Evolutionary conservation across 1,140 invertebrate genomes (phyloP), one percentile per base, ranked within the genome.

Genomic region (Microplitis mediator): DNA sequence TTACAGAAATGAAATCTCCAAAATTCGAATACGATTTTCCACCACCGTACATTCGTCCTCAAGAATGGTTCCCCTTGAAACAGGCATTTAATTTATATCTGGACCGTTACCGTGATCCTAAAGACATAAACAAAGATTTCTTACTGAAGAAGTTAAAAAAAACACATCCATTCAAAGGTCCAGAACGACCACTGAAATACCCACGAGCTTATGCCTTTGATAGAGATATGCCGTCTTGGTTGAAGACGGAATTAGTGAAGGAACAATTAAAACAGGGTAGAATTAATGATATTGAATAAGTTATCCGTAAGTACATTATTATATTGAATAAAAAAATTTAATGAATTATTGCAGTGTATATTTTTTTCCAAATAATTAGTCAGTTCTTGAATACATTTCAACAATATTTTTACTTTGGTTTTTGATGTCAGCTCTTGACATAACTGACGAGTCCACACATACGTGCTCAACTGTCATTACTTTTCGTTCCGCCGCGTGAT

Each of bases 11-110:
- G 87, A 82, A 86, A 77, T 89, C 91, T 73, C 92, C 94, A 79
- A 87, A 91, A 11, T 99, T 93, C 86, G 95, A 97, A 78, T 99
- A 98, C 83, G 93, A 97, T 79, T 97, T 97, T 83, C 92, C 92
- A 11, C 84, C 89, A 76, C 90, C 91, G 0, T 93, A 95, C 77
- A 86, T 94, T 45, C 89, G 88, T 35, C 89, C 90, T 64, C 96
- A 98, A 85, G 88, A 89, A 77, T 95, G 93, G 91, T 97, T 93
- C 79, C 97, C 97, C 0, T 81, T 91, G 39, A 91, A 88, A 77
- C 79, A 93, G 85, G 90, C 97, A 4, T 98, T 99, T 80, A 95
- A 95, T 84, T 74, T 92, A 62, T 98, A 98, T 86, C 88, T 98
- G 89, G 97, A 99, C 82, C 92, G 91, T 78, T 97, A 98, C 80